Evolutionary conservation across 2,797 vertebrate genomes (phyloP).

Genomic region (Agapornis canus): DNA sequence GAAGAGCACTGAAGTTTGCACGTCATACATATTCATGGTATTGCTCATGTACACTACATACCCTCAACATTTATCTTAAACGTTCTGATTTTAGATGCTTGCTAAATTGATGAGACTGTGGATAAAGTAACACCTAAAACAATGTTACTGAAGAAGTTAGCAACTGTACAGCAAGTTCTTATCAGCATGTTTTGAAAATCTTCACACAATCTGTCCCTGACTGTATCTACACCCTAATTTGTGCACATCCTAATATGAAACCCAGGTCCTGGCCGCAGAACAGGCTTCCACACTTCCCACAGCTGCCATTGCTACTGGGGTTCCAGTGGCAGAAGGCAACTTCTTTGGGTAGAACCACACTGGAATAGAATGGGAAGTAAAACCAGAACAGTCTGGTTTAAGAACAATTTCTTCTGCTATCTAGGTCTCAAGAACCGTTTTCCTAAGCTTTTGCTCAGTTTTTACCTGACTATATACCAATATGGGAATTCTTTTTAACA

Average conservation of each 20-base stretch:
- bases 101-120: not conserved
- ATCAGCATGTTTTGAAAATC: not conserved
- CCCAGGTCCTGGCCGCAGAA: not conserved
- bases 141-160: not conserved
- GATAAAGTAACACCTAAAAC: not conserved
- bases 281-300: rapidly evolving
- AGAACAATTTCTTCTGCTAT: not conserved
- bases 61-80: not conserved
- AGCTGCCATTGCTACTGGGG: not conserved
- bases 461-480: not conserved
- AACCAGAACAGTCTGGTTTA: not conserved
- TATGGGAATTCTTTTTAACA: not conserved
- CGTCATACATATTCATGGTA: not conserved
- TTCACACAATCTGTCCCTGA: not conserved
- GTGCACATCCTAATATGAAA: not conserved
- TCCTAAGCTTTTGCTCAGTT: not conserved
- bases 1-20: not conserved
- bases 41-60: not conserved
- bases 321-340: rapidly evolving
- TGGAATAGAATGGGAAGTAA: not conserved
- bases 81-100: not conserved
- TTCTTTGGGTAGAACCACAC: rapidly evolving
- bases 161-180: rapidly evolving
- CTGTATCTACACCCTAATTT: not conserved
- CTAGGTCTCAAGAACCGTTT: not conserved